phyloP scores from a whole-genome alignment of 1,140 invertebrate genomes.

The Drosophila punjabiensis region DNA sequence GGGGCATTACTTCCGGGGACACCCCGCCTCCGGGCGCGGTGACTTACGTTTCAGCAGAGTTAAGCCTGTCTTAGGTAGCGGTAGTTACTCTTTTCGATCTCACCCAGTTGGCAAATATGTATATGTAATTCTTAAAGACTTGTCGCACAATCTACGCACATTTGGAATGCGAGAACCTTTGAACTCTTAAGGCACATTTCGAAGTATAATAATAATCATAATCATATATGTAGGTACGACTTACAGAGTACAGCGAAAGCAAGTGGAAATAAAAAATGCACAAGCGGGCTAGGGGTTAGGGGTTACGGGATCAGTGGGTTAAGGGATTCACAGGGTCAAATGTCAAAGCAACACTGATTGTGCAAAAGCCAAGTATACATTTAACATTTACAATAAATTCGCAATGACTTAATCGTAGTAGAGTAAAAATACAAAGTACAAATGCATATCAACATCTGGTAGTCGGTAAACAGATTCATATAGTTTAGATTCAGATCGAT shows the following conservation, averaged over 20 bases:
- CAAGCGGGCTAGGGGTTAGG: slow-evolving; percentile 13
- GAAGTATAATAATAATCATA: slow-evolving; percentile 56
- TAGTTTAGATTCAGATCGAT: slow-evolving; percentile 37
- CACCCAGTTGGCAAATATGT: slow-evolving; percentile 17
- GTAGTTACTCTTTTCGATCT: slow-evolving; percentile 33
- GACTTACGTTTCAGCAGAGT: slow-evolving; percentile 21
- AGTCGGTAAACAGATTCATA: slow-evolving; percentile 56
- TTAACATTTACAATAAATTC: slow-evolving; percentile 77
- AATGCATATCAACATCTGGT: slow-evolving; percentile 69
- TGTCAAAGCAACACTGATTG: slow-evolving; percentile 57
- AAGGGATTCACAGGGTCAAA: background rate
- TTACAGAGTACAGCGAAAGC: slow-evolving; percentile 56
- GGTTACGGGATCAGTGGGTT: background rate
- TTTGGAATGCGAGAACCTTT: slow-evolving; percentile 54
- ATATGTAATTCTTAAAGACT: slow-evolving; percentile 27
- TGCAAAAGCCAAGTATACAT: slow-evolving; percentile 54
- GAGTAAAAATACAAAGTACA: slow-evolving; percentile 62
- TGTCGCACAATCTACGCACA: slow-evolving; percentile 47
- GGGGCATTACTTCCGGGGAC: background rate
- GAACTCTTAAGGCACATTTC: slow-evolving; percentile 80
- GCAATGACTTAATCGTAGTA: slow-evolving; percentile 68
- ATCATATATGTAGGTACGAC: slow-evolving; percentile 21
- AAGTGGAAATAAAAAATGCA: slow-evolving; percentile 33
- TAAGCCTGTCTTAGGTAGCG: slow-evolving; percentile 27
- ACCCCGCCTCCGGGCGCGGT: slow-evolving; percentile 12